These are phyloP conservation scores for Phortica variegata DNA, from an alignment of 1,140 invertebrate genomes.

Conservation along the genomic window DNA sequence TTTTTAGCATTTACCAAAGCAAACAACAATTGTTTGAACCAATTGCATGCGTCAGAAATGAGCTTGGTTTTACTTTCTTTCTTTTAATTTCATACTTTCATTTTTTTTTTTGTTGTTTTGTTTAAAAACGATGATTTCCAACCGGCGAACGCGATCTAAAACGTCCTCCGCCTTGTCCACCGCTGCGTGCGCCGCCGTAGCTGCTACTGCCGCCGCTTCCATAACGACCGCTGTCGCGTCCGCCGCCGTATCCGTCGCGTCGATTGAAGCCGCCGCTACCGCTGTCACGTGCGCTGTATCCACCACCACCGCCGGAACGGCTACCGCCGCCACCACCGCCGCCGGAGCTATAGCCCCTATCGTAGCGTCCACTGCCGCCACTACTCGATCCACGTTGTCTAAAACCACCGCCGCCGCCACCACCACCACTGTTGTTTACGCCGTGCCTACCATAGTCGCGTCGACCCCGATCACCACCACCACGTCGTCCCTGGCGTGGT, in stretches of 20 bases:
- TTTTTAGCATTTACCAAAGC: slow-evolving; percentile 22
- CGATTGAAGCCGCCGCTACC: slow-evolving; percentile 43
- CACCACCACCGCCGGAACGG: slow-evolving; percentile 38
- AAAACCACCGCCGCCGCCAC: slow-evolving; percentile 51
- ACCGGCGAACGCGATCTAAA: slow-evolving; percentile 49
- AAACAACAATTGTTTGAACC: slow-evolving; percentile 12
- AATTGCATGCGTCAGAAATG: slow-evolving; percentile 22
- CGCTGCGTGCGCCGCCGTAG: slow-evolving; percentile 51
- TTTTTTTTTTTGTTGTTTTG: slow-evolving; percentile 24
- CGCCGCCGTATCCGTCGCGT: slow-evolving; percentile 51
- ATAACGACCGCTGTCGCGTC: slow-evolving; percentile 57
- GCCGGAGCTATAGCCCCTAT: slow-evolving; percentile 58
- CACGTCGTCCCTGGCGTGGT: slow-evolving; percentile 60
- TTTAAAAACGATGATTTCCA: slow-evolving; percentile 47
- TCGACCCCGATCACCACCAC: slow-evolving; percentile 60
- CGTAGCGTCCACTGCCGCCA: slow-evolving; percentile 45
- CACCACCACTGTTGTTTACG: slow-evolving; percentile 58
- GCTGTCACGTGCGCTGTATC: slow-evolving; percentile 52
- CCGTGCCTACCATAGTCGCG: slow-evolving; percentile 60
- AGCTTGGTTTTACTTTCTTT: slow-evolving; percentile 23
- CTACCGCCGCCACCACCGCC: slow-evolving; percentile 56
- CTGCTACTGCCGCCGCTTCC: slow-evolving; percentile 52
- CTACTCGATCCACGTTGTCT: slow-evolving; percentile 46
- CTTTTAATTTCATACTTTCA: slow-evolving; percentile 38
- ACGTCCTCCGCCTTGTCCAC: slow-evolving; percentile 50